phyloP scores from a whole-genome alignment of 2,888 invertebrate genomes.

The Macrosiphum euphorbiae region DNA sequence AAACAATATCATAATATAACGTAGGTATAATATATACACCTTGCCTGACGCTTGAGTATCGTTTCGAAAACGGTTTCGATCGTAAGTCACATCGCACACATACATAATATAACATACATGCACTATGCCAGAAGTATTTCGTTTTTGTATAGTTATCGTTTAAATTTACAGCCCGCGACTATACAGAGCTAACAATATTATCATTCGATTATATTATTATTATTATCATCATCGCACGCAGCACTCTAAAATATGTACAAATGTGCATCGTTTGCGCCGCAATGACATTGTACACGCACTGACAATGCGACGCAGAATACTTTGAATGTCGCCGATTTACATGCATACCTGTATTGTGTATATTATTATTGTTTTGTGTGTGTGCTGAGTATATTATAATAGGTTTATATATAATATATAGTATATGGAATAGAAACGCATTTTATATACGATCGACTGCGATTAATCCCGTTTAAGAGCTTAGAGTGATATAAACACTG shows the following conservation, averaged over 20 bases:
- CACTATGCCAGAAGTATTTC: neutral
- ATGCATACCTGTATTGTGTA: neutral
- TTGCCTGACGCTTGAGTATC: neutral
- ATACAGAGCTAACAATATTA: neutral
- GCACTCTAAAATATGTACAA: neutral
- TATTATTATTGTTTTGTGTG: neutral
- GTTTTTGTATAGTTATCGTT: neutral
- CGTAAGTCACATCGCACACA: neutral
- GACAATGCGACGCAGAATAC: neutral
- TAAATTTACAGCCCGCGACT: neutral
- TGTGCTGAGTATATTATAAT: no score
- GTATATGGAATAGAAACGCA: neutral
- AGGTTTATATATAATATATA: no score
- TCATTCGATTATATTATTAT: neutral
- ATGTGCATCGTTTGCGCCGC: neutral
- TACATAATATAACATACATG: no score
- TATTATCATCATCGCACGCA: no score
- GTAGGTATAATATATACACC: neutral
- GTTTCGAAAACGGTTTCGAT: neutral
- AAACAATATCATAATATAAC: neutral
- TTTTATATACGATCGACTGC: neutral
- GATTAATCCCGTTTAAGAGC: slow-evolving; percentile 52
- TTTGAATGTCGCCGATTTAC: slow-evolving; percentile 30
- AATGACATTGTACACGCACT: neutral
- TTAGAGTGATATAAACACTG: slow-evolving; percentile 39